Base-by-base conservation (phyloP, 2,797 vertebrate genomes). In the Neosilurus mollespiculum region DNA sequence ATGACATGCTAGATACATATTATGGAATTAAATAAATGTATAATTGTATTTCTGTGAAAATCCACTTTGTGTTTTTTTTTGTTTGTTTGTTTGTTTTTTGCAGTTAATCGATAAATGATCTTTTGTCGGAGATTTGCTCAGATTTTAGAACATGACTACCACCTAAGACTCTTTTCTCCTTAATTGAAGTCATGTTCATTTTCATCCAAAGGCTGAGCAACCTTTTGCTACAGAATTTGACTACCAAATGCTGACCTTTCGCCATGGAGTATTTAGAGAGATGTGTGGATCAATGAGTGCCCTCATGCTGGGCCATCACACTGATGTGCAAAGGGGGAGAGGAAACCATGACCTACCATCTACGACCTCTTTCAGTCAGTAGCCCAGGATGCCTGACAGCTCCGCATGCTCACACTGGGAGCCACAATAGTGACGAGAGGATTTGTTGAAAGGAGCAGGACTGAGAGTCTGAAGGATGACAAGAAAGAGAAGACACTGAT, bases 161-260 rank as follows among this genome's bases (percentile, higher is more conserved):
- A 37, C 12, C 83, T 56, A 75, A 75, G 67, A 64, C 26, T 9
- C 37, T 67, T n/a, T 67, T 22, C 56, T 80, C 34, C 20, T 73
- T 62, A 88, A 87, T 85, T 84, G 67, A 85, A 81, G 85, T 82
- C 72, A 43, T 83, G 84, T 86, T 88, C 67, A 71, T 86, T 86
- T 85, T 80, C 80, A 81, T 70, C 54, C 80, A 67, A 71, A 83
- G 75, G 77, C 73, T 76, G 73, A 81, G 81, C 70, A 81, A 78
- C 78, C 88, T 85, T 87, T 88, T 71, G 66, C 62, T 6, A n/a
- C 61, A 65, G 82, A 79, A 90, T 89, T 87, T 89, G 88, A 89
- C 84, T 90, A 85, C 87, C 87, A 89, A 89, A 88, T 90, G 73
- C 75, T 87, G 88, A 90, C 90, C 89, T 90, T 90, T 88, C 81